These are phyloP conservation scores for Monoplex corrugatus DNA, from an alignment of 2,888 invertebrate species.

Conservation along the genomic window DNA sequence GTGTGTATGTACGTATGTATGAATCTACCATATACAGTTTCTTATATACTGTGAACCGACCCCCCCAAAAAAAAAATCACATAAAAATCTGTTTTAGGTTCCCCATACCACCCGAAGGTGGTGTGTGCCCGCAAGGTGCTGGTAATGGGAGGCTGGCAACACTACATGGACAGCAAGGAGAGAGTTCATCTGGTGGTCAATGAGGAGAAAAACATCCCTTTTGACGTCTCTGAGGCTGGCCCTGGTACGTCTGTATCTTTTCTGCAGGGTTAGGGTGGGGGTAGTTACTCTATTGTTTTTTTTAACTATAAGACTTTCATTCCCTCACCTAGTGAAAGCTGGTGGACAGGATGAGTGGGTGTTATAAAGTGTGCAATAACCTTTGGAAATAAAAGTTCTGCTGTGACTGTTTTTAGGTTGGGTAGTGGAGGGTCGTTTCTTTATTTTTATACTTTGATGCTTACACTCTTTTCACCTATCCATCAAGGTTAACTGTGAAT, in stretches of 20 bases:
- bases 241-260: slow-evolving; percentile 84
- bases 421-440: too few species aligned
- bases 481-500: too few species aligned
- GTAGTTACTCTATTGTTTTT: not conserved
- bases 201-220: slow-evolving; percentile 86
- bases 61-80: too few species aligned
- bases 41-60: too few species aligned
- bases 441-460: too few species aligned
- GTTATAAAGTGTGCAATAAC: too few species aligned
- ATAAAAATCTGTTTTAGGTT: slow-evolving; percentile 87
- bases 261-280: not conserved
- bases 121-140: slow-evolving; percentile 88
- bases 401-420: too few species aligned
- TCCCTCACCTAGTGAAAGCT: too few species aligned
- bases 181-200: slow-evolving; percentile 82
- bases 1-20: too few species aligned
- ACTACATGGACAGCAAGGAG: slow-evolving; percentile 87
- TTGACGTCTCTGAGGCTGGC: slow-evolving; percentile 94
- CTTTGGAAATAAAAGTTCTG: too few species aligned
- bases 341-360: not conserved
- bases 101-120: slow-evolving; percentile 91
- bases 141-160: slow-evolving; percentile 93
- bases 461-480: too few species aligned
- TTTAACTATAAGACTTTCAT: not conserved
- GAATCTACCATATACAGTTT: too few species aligned